A percentile compares a stretch with the other conserved stretches of the same genome.
Conservation (phyloP, 2,888 invertebrate species). For the Drosophila suboccidentalis region DNA sequence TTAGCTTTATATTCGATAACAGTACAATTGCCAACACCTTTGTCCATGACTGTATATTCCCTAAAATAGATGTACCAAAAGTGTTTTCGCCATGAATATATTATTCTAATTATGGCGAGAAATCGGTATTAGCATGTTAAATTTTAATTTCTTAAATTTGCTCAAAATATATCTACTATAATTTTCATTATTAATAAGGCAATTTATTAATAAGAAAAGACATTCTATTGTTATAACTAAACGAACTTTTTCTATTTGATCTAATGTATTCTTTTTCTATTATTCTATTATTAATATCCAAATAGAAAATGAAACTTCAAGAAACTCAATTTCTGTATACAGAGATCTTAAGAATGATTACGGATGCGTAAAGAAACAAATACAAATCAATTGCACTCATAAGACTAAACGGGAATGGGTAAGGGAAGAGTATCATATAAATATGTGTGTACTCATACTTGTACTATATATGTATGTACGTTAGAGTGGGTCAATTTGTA, state of each 20-base stretch:
- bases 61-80: too few species aligned
- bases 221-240: neutral
- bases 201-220: neutral
- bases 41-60: neutral
- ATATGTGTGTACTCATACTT: neutral
- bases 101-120: neutral
- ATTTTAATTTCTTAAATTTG: neutral
- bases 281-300: constrained; percentile 8
- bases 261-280: constrained; percentile 10
- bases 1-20: too few species aligned
- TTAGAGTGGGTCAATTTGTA: too few species aligned
- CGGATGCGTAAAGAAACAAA: constrained; percentile 13
- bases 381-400: constrained; percentile 3
- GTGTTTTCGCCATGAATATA: neutral
- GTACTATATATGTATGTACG: neutral
- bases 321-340: constrained; percentile 1
- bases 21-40: too few species aligned
- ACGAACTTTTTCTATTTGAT: neutral
- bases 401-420: constrained; percentile 11
- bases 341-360: constrained; percentile 1
- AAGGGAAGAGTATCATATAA: constrained; percentile 1
- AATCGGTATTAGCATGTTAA: neutral
- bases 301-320: constrained; percentile 10
- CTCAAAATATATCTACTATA: neutral
- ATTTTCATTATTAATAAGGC: neutral